phyloP scores from a whole-genome alignment of 2,113 vertebrate genomes.

The Oryzias celebensis region DNA sequence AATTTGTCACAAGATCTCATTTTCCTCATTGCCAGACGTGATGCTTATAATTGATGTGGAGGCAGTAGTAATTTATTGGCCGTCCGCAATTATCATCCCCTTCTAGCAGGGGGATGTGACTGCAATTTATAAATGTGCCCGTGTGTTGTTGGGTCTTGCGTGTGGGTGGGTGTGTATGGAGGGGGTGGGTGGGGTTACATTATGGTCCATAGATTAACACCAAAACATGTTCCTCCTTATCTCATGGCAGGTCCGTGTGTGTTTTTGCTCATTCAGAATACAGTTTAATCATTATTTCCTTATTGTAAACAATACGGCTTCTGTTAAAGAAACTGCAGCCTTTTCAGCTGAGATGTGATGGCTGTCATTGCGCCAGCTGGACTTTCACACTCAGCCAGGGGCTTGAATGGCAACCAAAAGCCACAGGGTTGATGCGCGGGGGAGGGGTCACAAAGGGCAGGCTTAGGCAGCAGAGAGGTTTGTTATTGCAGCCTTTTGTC shows the following conservation, averaged over 20 bases:
- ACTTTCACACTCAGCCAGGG: slow-evolving; percentile 69
- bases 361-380: slow-evolving; percentile 69
- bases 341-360: slow-evolving; percentile 47
- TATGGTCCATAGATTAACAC: slow-evolving; percentile 65
- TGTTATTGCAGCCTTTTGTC: slow-evolving; percentile 64
- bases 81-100: slow-evolving; percentile 84
- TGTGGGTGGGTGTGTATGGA: slow-evolving; percentile 42
- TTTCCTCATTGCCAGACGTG: slow-evolving; percentile 86
- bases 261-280: slow-evolving; percentile 53
- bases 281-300: slow-evolving; percentile 60
- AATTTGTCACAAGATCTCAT: slow-evolving; percentile 89
- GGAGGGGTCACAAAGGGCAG: slow-evolving; percentile 44
- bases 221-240: slow-evolving; percentile 64
- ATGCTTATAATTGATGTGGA: slow-evolving; percentile 88
- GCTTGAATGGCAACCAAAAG: slow-evolving; percentile 47
- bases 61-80: slow-evolving; percentile 86
- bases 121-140: slow-evolving; percentile 79
- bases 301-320: slow-evolving; percentile 68
- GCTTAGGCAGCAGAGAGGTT: slow-evolving; percentile 45
- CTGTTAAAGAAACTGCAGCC: slow-evolving; percentile 37
- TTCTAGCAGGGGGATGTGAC: slow-evolving; percentile 83
- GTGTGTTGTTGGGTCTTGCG: slow-evolving; percentile 54
- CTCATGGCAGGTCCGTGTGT: slow-evolving; percentile 24
- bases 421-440: slow-evolving; percentile 36
- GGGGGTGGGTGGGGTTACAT: slow-evolving; percentile 49